Evolutionary conservation across 2,113 vertebrate species (phyloP).

Genomic region (Phaethornis superciliosus): DNA sequence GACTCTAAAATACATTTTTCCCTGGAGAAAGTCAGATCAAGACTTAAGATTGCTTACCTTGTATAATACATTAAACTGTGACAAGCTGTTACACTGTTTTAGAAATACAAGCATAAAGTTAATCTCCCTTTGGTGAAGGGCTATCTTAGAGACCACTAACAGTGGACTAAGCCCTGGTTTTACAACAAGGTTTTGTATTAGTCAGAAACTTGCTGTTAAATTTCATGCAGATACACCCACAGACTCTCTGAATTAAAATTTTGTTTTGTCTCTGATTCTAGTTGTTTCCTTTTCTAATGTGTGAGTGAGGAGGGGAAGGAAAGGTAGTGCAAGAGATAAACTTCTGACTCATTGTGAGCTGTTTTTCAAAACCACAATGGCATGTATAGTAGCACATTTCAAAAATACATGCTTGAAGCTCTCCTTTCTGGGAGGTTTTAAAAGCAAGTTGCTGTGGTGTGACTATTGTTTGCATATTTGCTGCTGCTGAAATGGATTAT

Average conservation of each 20-base stretch:
- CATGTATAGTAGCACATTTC: background rate
- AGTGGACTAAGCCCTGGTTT: background rate
- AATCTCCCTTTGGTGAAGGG: background rate
- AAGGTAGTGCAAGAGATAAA: background rate
- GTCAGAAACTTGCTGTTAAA: background rate
- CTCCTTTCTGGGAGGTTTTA: background rate
- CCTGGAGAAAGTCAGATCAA: background rate
- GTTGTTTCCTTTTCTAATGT: constrained; percentile 2
- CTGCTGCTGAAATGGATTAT: background rate
- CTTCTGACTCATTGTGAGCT: constrained; percentile 5
- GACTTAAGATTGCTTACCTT: background rate
- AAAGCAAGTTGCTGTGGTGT: background rate
- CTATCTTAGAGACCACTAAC: background rate
- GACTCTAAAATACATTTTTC: background rate
- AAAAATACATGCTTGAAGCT: background rate
- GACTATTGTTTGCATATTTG: background rate
- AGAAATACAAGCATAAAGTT: background rate
- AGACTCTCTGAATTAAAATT: background rate
- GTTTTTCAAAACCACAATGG: background rate
- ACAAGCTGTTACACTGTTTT: background rate
- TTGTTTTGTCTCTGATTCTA: background rate
- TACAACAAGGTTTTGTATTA: background rate
- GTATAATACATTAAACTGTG: too few relatives aligned
- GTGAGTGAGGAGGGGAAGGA: constrained; percentile 6
- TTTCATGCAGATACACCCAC: background rate